phyloP scores from a whole-genome alignment of 2,888 invertebrate species.

The Idaea dimidiata region DNA sequence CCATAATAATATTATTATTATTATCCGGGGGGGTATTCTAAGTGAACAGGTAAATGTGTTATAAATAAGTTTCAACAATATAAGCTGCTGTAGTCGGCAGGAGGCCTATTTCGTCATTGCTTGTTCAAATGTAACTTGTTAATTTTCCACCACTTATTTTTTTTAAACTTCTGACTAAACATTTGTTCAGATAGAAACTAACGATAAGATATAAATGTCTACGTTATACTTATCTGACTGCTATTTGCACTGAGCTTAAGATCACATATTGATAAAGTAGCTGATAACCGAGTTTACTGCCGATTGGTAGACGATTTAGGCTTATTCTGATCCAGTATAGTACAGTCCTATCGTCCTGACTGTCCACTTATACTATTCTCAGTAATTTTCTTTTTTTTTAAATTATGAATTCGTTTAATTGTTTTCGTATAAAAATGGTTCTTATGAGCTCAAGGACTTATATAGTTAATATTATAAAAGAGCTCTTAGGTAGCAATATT shows the following conservation, averaged over 20 bases:
- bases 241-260: slow-evolving; percentile 74
- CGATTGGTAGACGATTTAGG: slow-evolving; percentile 50
- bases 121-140: slow-evolving; percentile 3
- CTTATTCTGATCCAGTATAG: slow-evolving; percentile 49
- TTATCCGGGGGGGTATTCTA: too few species aligned
- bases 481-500: slow-evolving; percentile 49
- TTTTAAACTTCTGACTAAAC: slow-evolving; percentile 27
- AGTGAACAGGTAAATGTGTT: background rate
- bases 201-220: slow-evolving; percentile 64
- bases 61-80: background rate
- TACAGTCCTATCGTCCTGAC: slow-evolving; percentile 51
- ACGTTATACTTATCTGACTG: slow-evolving; percentile 66
- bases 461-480: slow-evolving; percentile 54
- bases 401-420: slow-evolving; percentile 62
- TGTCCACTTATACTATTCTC: slow-evolving; percentile 45
- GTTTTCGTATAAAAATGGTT: slow-evolving; percentile 61
- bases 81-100: background rate
- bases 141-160: slow-evolving; percentile 16
- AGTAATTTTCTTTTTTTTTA: slow-evolving; percentile 36
- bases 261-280: slow-evolving; percentile 67
- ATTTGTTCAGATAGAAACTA: slow-evolving; percentile 52
- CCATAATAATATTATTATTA: too few species aligned
- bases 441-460: slow-evolving; percentile 57
- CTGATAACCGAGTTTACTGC: slow-evolving; percentile 60
- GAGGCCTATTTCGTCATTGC: background rate